A percentile compares a stretch with the other conserved stretches of the same genome.
phyloP scores from a whole-genome alignment of 1,140 invertebrate genomes.

The Tetraneura akinire region DNA sequence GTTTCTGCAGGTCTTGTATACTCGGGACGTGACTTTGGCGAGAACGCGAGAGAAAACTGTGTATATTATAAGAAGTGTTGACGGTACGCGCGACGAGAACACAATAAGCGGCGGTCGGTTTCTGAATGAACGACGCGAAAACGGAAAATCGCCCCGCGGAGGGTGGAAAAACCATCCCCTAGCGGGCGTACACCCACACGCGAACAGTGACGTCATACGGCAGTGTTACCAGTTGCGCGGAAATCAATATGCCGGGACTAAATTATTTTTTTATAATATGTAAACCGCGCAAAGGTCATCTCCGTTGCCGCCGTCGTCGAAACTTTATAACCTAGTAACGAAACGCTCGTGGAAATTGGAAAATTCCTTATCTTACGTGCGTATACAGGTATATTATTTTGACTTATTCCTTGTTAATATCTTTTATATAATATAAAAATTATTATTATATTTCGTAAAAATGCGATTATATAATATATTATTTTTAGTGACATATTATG shows the following conservation, averaged over 20 bases:
- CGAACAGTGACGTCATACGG: not conserved
- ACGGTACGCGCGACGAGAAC: slow-evolving; percentile 21
- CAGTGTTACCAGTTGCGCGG: slow-evolving; percentile 44
- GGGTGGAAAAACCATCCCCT: not conserved
- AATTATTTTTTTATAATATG: too few species aligned
- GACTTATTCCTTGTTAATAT: too few species aligned
- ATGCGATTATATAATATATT: too few species aligned
- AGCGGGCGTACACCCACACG: not conserved
- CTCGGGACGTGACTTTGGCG: not conserved
- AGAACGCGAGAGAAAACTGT: not conserved
- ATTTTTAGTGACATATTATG: too few species aligned
- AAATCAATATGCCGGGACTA: slow-evolving; percentile 21
- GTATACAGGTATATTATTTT: too few species aligned
- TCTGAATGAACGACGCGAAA: slow-evolving; percentile 14
- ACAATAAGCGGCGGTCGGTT: slow-evolving; percentile 10
- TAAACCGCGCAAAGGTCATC: slow-evolving; percentile 13
- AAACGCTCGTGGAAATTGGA: too few species aligned
- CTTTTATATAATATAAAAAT: too few species aligned
- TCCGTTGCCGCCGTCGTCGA: not conserved
- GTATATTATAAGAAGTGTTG: too few species aligned
- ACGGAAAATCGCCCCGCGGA: not conserved
- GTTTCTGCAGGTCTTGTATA: too few species aligned
- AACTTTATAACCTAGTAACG: too few species aligned
- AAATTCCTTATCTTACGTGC: too few species aligned
- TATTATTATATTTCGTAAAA: too few species aligned